Conservation (phyloP, 1,140 invertebrate species). For the Bombus consobrinus region DNA sequence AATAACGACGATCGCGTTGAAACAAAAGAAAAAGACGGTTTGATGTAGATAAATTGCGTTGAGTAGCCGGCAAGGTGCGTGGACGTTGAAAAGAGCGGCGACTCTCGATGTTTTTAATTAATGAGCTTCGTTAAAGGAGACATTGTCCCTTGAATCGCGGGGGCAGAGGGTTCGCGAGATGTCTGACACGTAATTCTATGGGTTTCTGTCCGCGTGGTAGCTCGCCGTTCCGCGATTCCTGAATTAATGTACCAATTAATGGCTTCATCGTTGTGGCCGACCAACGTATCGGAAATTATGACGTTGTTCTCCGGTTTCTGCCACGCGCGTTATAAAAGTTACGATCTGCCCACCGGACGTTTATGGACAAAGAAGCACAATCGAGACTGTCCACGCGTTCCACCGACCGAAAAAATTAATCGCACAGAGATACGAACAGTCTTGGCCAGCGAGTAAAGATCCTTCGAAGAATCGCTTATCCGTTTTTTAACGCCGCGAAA, state of each 20-base stretch:
- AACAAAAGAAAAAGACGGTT: not conserved
- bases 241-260: constrained; percentile 63
- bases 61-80: not conserved
- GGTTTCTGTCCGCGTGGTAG: not conserved
- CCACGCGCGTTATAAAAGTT: not conserved
- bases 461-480: constrained; percentile 20
- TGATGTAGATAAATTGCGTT: constrained; percentile 14
- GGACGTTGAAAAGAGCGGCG: not conserved
- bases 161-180: constrained; percentile 11
- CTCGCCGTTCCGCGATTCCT: constrained; percentile 9
- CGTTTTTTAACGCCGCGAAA: constrained; percentile 10
- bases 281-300: constrained; percentile 55
- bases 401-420: constrained; percentile 29
- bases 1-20: not conserved
- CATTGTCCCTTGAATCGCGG: constrained; percentile 30
- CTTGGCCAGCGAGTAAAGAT: not conserved
- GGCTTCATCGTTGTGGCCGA: constrained; percentile 49
- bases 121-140: constrained; percentile 29
- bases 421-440: not conserved
- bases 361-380: constrained; percentile 35
- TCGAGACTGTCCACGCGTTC: constrained; percentile 2
- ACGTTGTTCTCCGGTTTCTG: constrained; percentile 28
- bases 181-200: constrained; percentile 35
- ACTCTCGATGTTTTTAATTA: constrained; percentile 47
- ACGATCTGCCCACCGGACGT: not conserved